Evolutionary conservation across 2,888 invertebrate genomes (phyloP), one percentile per base, ranked within the genome.

Genomic region (Dioctria rufipes): DNA sequence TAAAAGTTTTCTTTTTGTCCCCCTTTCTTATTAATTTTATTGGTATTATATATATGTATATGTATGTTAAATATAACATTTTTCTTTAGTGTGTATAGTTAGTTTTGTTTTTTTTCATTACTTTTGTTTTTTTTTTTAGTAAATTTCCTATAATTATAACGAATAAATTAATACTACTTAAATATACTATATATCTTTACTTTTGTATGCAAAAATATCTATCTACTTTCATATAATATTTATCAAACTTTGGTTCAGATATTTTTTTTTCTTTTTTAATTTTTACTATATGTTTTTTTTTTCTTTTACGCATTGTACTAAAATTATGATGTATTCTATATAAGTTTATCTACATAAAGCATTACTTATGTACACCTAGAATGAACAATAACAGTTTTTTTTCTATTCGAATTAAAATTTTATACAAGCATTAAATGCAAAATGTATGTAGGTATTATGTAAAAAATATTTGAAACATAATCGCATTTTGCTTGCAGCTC

Each of bases 141-240:
- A 75, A 60, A 75, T 75, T 75, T 39, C 58, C 60, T 60, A 75
- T 60, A 60, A 46, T 77, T 63, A 43, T 77, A 77, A 63, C 46
- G 46, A 77, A 63, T 63, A 43, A 25, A n/a, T n/a, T 51, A 51
- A 39, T 51, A 54, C 8, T 51, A 49, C 6, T 71, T 51, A 43
- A n/a, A 43, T 43, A 66, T 40, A 51, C 13, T 79, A 49, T 58
- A 63, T 11, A 11, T 13, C 9, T 51, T 66, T 51, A 40, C 58
- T 8, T 51, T 71, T 67, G 81, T 81, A 82, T 82, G 82, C 82
- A 82, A 82, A 82, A 82, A 82, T 82, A 81, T 83, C 81, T 82
- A 83, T 83, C 81, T 83, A 82, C 73, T 75, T 49, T 63, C 65
- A 25, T 81, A 79, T 79, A 71, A 67, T 78, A 43, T 75, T 58